A percentile compares a stretch with the other conserved stretches of the same genome.
Evolutionary conservation across 2,888 invertebrate genomes (phyloP).

Genomic region (Sepioteuthis lessoniana): DNA sequence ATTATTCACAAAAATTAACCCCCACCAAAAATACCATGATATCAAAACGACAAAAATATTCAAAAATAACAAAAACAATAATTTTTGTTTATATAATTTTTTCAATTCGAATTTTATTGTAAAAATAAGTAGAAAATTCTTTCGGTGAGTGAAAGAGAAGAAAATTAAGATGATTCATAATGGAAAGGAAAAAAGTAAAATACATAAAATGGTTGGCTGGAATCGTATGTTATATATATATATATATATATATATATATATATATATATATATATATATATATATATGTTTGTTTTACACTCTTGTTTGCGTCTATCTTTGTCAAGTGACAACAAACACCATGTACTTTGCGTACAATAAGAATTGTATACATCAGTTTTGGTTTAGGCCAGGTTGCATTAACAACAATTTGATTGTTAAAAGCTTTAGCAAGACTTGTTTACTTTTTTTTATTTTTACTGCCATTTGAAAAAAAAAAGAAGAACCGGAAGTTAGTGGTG

Average conservation of each 20-base stretch:
- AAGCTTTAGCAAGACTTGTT: background rate
- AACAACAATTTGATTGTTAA: background rate
- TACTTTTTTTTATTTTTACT: background rate
- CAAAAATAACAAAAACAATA: background rate
- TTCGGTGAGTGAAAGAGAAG: background rate
- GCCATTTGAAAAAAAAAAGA: background rate
- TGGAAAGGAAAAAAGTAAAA: background rate
- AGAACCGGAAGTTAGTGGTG: background rate
- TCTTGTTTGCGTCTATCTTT: background rate
- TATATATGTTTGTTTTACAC: background rate
- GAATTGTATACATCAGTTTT: background rate
- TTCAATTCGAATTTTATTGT: background rate
- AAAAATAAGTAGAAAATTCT: background rate
- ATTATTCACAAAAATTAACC: too few species aligned
- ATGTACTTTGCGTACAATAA: background rate
- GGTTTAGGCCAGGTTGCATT: background rate
- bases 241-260: background rate
- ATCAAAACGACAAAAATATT: too few species aligned
- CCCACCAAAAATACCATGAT: background rate
- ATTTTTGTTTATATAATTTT: background rate
- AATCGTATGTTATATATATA: background rate
- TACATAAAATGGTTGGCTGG: background rate
- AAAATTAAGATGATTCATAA: background rate
- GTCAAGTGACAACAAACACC: background rate
- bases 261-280: background rate